Evolutionary conservation across 2,888 invertebrate species (phyloP), one percentile per base, ranked within the genome.

Genomic region (Amblyjoppa fuscipennis): DNA sequence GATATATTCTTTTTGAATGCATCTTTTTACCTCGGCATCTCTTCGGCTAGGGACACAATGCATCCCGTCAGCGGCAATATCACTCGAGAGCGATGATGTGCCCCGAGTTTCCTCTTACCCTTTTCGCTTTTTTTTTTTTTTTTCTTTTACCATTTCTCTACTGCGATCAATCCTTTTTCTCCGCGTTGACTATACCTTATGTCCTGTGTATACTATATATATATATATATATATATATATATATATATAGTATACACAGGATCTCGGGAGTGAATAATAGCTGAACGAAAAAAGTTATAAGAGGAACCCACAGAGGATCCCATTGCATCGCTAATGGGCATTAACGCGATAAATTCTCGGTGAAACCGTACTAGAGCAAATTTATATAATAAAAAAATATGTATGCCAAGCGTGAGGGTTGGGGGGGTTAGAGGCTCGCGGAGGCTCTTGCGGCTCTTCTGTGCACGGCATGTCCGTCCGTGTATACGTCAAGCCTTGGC

Each of bases 301-400:
- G 71, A 76, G 66, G 34, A 34, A 70, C 11, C 51, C 66, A 25
- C 28, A 31, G 51, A 61, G 83, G 71, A 71, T 51, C 66, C 73
- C 64, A 76, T 80, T 64, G 61, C 64, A 76, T 85, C 73, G 61
- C 68, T 92, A 92, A 93, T 92, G 89, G 89, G 90, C 90, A 92
- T 92, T 92, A 92, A 92, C 91, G 89, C 90, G 90, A 92, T 91
- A 92, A 90, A 92, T 92, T 92, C 90, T 88, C 87, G 80, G 74
- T 56, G 93, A 93, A 93, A 90, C 92, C 93, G 85, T 89, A 90
- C 84, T 53, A 92, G 86, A 83, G 90, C 90, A 88, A 93, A 93
- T 93, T 93, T 93, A 93, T 93, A 91, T 93, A 93, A 93, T 92
- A 93, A 92, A 93, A 85, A 92, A 93, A 93, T 92, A 92, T 91